phyloP scores from a whole-genome alignment of 35 echinoderm and acorn worm genomes.

The Stichopus chloronotus region DNA sequence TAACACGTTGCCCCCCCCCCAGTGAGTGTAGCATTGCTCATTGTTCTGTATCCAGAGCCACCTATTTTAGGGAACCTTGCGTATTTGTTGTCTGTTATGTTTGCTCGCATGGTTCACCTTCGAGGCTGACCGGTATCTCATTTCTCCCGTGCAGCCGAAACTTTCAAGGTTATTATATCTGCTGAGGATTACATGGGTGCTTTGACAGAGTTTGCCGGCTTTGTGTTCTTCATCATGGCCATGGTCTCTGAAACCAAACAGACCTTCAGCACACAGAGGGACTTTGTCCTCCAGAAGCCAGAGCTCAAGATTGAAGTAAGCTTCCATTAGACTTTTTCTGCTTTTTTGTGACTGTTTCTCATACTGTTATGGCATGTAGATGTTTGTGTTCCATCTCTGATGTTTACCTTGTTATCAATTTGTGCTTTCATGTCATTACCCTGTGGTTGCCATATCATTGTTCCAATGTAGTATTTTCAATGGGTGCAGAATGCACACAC shows the following conservation, averaged over 20 bases:
- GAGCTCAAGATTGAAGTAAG: slow-evolving; percentile 71
- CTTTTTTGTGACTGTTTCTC: background rate
- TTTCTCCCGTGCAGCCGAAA: slow-evolving; percentile 54
- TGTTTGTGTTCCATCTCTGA: background rate
- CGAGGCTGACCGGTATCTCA: background rate
- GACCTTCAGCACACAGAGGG: slow-evolving; percentile 74
- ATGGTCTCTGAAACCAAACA: slow-evolving; percentile 79
- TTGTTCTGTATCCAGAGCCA: no score
- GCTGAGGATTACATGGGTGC: slow-evolving; percentile 76
- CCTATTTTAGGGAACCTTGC: no score
- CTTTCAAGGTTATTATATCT: slow-evolving; percentile 34
- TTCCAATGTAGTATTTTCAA: no score
- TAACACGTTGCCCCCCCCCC: no score
- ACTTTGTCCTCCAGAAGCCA: slow-evolving; percentile 89
- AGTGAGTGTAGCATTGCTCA: no score
- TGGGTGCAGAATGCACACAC: no score
- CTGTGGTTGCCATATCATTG: no score
- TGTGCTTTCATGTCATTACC: no score
- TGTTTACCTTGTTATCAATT: background rate
- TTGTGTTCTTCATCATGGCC: slow-evolving; percentile 89
- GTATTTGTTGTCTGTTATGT: no score
- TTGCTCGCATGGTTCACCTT: no score
- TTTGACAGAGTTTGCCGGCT: slow-evolving; percentile 75
- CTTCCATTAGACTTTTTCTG: background rate
- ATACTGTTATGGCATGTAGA: background rate